Evolutionary conservation across 2,113 vertebrate genomes (phyloP).

Genomic region (Microtus pennsylvanicus): DNA sequence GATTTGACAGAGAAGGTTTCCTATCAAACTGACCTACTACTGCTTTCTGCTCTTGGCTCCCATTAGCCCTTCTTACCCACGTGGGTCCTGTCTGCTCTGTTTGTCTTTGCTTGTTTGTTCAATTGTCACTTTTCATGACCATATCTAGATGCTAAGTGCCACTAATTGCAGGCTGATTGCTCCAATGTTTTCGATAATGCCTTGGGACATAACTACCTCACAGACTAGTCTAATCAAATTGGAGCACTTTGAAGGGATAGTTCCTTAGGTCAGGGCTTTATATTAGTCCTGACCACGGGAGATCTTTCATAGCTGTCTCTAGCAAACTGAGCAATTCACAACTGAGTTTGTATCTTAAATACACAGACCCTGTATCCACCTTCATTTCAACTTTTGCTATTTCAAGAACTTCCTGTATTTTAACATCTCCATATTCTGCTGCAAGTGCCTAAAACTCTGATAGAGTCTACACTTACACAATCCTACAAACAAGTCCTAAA

Average conservation of each 20-base stretch:
- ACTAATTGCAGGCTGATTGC: slow-evolving; percentile 34
- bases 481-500: not conserved
- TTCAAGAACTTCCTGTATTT: not conserved
- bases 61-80: not conserved
- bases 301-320: not conserved
- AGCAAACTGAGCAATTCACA: not conserved
- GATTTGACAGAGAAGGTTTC: not conserved
- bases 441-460: not conserved
- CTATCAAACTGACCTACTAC: not conserved
- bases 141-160: not conserved
- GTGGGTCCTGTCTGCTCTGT: not conserved
- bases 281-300: not conserved
- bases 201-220: not conserved
- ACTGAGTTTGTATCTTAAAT: not conserved
- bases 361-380: not conserved
- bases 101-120: not conserved
- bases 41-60: not conserved
- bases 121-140: not conserved
- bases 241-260: not conserved
- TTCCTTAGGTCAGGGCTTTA: not conserved
- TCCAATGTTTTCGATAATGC: not conserved
- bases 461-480: no score
- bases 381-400: not conserved
- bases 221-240: not conserved
- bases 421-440: not conserved